Base-by-base conservation (phyloP, 2,888 invertebrate species). In the Dendrolimus houi region DNA sequence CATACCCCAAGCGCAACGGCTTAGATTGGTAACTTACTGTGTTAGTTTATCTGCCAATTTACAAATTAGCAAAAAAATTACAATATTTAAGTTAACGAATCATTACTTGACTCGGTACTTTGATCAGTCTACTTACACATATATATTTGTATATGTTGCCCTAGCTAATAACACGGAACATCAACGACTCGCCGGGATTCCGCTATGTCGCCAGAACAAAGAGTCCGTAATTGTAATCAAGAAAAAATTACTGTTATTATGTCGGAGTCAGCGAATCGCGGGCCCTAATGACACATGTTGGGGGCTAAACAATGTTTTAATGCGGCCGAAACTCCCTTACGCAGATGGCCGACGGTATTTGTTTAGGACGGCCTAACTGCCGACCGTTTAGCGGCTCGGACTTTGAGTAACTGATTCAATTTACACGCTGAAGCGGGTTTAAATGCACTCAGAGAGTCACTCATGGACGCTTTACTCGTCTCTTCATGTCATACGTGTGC, bases 301-400 rank as follows among this genome's bases (percentile, higher is more conserved):
- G 80, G 78, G 65, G 65, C 80, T 80, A 82, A 86, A 88, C 88
- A 87, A 87, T 83, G 85, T 83, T 86, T 85, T 86, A 86, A 88
- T 86, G 88, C 70, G 73, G 63, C 70, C 68, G 69, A 78, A 81
- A 80, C 84, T 77, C 84, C 83, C 81, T 86, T 84, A 83, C 86
- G 75, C 82, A 80, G 82, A 81, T 80, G 83, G 79, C 68, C 66
- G 72, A 70, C 74, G 76, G 83, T 88, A 87, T 89, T 89, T 89
- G 87, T 86, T 89, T 87, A 88, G 89, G 89, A 85, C 86, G 73
- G 77, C 81, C 81, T 82, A 85, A 88, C 87, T 81, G 87, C 80
- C 77, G 75, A 75, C 79, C 87, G 85, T 87, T 88, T 88, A 88
- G 86, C 81, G 79, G 76, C 69, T 68, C 77, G 77, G 70, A 74